Conservation (phyloP, 1,140 invertebrate genomes). For the Ips nitidus region DNA sequence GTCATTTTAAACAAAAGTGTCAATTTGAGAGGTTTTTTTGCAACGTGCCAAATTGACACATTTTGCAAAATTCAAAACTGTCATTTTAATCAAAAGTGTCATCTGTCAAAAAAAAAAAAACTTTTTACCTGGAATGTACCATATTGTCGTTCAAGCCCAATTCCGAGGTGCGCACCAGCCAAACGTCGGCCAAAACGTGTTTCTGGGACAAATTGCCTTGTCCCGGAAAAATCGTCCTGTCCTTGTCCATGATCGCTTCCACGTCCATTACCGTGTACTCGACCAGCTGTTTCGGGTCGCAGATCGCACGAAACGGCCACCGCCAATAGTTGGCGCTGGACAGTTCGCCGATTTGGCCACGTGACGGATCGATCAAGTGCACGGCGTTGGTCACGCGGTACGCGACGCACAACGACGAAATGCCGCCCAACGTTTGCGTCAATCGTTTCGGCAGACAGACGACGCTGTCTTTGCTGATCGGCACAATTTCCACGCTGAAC, state of each 20-base stretch:
- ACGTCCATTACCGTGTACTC: conserved; percentile 97
- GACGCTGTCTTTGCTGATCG: conserved; percentile 94
- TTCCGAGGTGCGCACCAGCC: conserved; percentile 88
- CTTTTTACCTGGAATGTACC: conserved; percentile 64
- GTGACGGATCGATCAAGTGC: conserved; percentile 91
- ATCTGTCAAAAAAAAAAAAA: no score
- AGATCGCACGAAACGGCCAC: conserved; percentile 82
- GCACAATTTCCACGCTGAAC: conserved; percentile 93
- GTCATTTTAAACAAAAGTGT: no score
- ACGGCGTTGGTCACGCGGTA: conserved; percentile 86
- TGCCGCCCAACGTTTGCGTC: conserved; percentile 87
- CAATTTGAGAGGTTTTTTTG: no score
- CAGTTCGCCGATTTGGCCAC: conserved; percentile 90
- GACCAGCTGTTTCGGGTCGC: conserved; percentile 85
- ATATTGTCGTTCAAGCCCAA: conserved; percentile 81
- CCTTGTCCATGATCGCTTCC: conserved; percentile 77
- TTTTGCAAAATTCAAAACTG: no score
- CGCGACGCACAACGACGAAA: conserved; percentile 88
- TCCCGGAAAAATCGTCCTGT: conserved; percentile 78
- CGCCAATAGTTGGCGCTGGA: conserved; percentile 82
- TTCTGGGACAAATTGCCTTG: conserved; percentile 84
- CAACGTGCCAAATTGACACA: no score
- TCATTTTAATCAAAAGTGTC: no score
- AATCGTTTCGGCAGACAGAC: conserved; percentile 89
- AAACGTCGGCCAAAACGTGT: conserved; percentile 91